These are phyloP conservation scores for Hycleus phaleratus DNA, from an alignment of 1,140 invertebrate genomes.

Conservation along the genomic window DNA sequence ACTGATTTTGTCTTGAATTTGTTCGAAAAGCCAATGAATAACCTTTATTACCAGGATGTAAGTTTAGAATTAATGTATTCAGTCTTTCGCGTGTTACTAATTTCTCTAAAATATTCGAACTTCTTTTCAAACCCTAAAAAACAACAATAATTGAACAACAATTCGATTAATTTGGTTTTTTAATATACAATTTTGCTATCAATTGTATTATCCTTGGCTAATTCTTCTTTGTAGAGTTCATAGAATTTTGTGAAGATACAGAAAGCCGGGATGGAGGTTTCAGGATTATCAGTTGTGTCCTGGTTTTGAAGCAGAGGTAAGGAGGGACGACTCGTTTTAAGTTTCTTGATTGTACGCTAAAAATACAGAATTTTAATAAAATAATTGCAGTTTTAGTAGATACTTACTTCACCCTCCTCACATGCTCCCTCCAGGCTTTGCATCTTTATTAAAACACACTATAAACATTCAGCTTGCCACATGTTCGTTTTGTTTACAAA, in stretches of 20 bases:
- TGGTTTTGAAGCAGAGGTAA: conserved; percentile 30
- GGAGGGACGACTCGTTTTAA: conserved; percentile 35
- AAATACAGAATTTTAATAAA: conserved; percentile 3
- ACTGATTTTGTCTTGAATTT: conserved; percentile 18
- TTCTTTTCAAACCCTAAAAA: conserved; percentile 57
- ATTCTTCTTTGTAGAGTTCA: conserved; percentile 35
- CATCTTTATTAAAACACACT: conserved; percentile 45
- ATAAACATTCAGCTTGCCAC: conserved; percentile 41
- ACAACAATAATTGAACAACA: conserved; percentile 5
- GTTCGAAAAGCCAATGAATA: conserved; percentile 64
- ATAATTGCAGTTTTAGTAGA: no score
- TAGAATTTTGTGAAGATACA: conserved; percentile 32
- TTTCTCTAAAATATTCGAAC: conserved; percentile 71
- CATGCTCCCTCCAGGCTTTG: conserved; percentile 54
- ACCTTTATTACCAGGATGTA: conserved; percentile 86
- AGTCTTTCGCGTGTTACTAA: conserved; percentile 75
- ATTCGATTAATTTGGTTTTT: background rate
- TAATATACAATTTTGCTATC: conserved; percentile 11
- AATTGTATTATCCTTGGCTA: conserved; percentile 21
- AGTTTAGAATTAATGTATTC: conserved; percentile 81
- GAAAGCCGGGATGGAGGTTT: conserved; percentile 19
- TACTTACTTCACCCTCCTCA: conserved; percentile 54
- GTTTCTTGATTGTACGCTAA: conserved; percentile 37
- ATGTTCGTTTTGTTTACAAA: conserved; percentile 23
- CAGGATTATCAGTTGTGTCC: conserved; percentile 25